Evolutionary conservation across 1,140 invertebrate genomes (phyloP), one percentile per base, ranked within the genome.

Genomic region (Neodiprion pinetum): DNA sequence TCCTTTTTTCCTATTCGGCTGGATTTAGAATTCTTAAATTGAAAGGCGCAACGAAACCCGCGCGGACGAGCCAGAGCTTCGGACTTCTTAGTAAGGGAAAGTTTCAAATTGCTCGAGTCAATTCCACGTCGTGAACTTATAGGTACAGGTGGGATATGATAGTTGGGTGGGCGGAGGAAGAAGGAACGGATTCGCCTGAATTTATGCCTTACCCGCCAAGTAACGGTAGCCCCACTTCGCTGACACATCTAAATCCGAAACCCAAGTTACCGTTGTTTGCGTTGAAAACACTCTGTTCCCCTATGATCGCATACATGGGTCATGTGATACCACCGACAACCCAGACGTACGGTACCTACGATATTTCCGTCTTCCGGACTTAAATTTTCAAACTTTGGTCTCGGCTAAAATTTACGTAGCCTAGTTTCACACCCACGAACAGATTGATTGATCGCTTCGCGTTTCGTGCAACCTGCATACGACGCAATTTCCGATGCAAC

Each of bases 1-100:
- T 61, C 53, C 53, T 61, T 61, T 61, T 61, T 61, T 61, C n/a
- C 53, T 61, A 61, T 61, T 61, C 53, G 53, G 53, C 53, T 17
- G 53, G 53, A 61, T 61, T 61, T 61, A 61, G 53, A 61, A 61
- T 61, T 61, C 53, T 61, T 61, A 61, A 61, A 61, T 61, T 61
- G 3, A 61, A 61, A 61, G 53, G n/a, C 53, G 53, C 53, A 17
- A 17, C 53, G 11, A 61, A 61, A 40, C 28, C 28, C 28, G 28
- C 28, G 28, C 28, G 28, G 28, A 40, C 28, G 28, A 40, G 28
- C 28, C 28, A 5, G 28, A 5, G 5, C 28, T 40, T 0, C 28
- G 28, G 28, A 40, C 28, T 1, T 40, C 28, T 40, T 40, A 40
- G 28, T 40, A 40, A 40, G 28, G 53, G 53, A 61, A 61, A 61